phyloP scores from a whole-genome alignment of 2,888 invertebrate genomes.

The Tortricodes alternella region DNA sequence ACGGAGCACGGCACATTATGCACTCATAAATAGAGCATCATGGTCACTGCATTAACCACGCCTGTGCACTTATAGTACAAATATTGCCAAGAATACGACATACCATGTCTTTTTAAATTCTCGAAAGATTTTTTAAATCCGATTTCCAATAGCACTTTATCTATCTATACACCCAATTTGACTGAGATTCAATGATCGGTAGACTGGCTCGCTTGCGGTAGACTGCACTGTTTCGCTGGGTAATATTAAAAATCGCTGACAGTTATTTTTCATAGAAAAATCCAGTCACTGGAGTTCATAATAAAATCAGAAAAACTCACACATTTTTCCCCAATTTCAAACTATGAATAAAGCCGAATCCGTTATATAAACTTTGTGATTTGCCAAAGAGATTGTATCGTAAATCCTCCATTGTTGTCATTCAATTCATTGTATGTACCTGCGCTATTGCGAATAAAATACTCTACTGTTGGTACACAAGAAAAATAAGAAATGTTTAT shows the following conservation, averaged over 20 bases:
- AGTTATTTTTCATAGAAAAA: slow-evolving; percentile 9
- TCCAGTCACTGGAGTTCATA: neutral
- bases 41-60: no score
- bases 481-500: slow-evolving; percentile 18
- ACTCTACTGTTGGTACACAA: slow-evolving; percentile 28
- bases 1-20: no score
- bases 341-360: neutral
- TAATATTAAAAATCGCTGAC: slow-evolving; percentile 22
- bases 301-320: neutral
- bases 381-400: slow-evolving; percentile 7
- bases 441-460: slow-evolving; percentile 15
- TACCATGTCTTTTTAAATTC: no score
- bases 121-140: slow-evolving; percentile 7
- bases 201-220: slow-evolving; percentile 26
- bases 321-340: slow-evolving; percentile 1
- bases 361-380: slow-evolving; percentile 12
- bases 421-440: slow-evolving; percentile 20
- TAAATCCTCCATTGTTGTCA: slow-evolving; percentile 25
- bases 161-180: slow-evolving; percentile 17
- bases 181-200: slow-evolving; percentile 10
- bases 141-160: slow-evolving; percentile 18
- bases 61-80: no score
- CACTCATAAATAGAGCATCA: no score
- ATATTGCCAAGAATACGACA: no score
- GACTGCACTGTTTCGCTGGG: slow-evolving; percentile 22